A percentile compares a stretch with the other conserved stretches of the same genome.
Conservation (phyloP, 2,888 invertebrate species). For the Aleiodes testaceus region DNA sequence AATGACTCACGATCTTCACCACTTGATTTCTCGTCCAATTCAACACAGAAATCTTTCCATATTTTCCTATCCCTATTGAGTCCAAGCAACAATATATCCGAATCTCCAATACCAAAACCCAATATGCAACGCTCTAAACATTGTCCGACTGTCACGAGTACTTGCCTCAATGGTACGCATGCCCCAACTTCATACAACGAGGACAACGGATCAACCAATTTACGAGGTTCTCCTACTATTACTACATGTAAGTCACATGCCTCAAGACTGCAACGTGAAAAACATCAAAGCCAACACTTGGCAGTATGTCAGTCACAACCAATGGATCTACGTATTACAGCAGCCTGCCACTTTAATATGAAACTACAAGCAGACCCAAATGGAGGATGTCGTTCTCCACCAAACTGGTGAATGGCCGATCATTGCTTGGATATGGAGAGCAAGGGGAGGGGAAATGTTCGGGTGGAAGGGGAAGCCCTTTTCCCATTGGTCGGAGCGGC, state of each 20-base stretch:
- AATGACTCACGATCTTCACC: conserved; percentile 35
- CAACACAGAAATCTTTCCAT: conserved; percentile 45
- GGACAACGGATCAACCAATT: too few relatives aligned
- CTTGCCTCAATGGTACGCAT: conserved; percentile 1
- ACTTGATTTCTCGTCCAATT: conserved; percentile 40
- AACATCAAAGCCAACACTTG: conserved; percentile 34
- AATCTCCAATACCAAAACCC: conserved; percentile 33
- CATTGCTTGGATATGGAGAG: too few relatives aligned
- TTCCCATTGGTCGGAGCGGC: background rate
- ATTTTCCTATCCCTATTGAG: conserved; percentile 41
- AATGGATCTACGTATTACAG: conserved; percentile 48
- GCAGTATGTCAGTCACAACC: conserved; percentile 40
- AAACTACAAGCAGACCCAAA: conserved; percentile 20
- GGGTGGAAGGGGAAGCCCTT: background rate
- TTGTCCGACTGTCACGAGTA: conserved; percentile 37
- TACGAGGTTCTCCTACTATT: too few relatives aligned
- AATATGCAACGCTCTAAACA: background rate
- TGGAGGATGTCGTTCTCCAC: conserved; percentile 42
- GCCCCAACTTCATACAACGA: too few relatives aligned
- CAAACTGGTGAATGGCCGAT: conserved; percentile 16
- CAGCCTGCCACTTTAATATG: conserved; percentile 33
- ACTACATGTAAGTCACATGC: too few relatives aligned
- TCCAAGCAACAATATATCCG: conserved; percentile 36
- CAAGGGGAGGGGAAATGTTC: background rate
- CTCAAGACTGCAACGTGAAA: conserved; percentile 26